These are phyloP conservation scores for Arenicola marina DNA, from an alignment of 2,888 invertebrate species.

Conservation along the genomic window DNA sequence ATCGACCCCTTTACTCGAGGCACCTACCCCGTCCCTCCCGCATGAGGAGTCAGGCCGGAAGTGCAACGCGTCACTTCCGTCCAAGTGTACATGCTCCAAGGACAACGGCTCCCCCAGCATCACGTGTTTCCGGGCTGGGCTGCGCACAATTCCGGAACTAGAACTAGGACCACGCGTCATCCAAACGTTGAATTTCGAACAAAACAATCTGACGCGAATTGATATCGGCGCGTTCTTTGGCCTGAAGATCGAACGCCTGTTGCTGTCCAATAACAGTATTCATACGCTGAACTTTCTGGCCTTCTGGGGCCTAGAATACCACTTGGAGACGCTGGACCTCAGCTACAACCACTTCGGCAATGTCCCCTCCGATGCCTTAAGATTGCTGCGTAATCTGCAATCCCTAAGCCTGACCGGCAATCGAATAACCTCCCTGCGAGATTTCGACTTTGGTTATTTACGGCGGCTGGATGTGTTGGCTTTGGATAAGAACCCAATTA, in stretches of 20 bases:
- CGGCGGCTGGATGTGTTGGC: conserved; percentile 26
- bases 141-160: conserved; percentile 21
- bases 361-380: conserved; percentile 29
- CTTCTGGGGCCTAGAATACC: conserved; percentile 35
- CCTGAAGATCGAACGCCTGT: conserved; percentile 27
- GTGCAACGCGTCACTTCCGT: too few species aligned
- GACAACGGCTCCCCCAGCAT: conserved; percentile 19
- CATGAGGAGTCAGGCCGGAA: too few species aligned
- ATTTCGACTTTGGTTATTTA: conserved; percentile 21
- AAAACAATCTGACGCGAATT: conserved; percentile 20
- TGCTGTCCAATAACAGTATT: conserved; percentile 30
- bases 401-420: conserved; percentile 28
- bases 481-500: conserved; percentile 32
- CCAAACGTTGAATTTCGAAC: conserved; percentile 28
- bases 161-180: conserved; percentile 24
- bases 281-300: conserved; percentile 22
- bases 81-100: conserved; percentile 22
- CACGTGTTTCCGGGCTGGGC: conserved; percentile 21
- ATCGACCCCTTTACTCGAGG: too few species aligned
- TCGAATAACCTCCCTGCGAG: conserved; percentile 17
- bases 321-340: conserved; percentile 31
- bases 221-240: conserved; percentile 33
- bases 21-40: too few species aligned
- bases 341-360: conserved; percentile 24
- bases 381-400: conserved; percentile 25